A percentile compares a stretch with the other conserved stretches of the same genome.
Evolutionary conservation across 2,888 invertebrate species (phyloP).

Genomic region (Drosophila limbata): DNA sequence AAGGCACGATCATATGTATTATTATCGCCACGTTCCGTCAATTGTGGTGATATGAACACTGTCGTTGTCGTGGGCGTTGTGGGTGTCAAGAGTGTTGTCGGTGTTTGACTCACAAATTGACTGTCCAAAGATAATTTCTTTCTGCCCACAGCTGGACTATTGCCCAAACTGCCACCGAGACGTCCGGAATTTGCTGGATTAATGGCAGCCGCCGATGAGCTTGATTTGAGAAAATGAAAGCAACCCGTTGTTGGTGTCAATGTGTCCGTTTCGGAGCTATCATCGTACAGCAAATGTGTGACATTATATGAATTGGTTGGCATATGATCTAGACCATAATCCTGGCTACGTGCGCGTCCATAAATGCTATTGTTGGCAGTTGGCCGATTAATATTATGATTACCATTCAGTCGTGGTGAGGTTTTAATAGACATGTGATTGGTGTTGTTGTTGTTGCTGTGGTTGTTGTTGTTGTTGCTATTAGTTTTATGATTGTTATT

Average conservation of each 20-base stretch:
- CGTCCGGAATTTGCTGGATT: constrained; percentile 12
- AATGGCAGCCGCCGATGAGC: constrained; percentile 6
- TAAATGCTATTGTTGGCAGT: constrained; percentile 35
- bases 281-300: constrained; percentile 44
- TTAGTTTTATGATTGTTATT: constrained; percentile 31
- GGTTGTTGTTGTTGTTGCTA: constrained; percentile 28
- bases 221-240: constrained; percentile 1
- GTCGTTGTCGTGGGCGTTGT: constrained; percentile 14
- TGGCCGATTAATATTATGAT: constrained; percentile 20
- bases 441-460: constrained; percentile 40
- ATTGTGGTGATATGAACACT: constrained; percentile 10
- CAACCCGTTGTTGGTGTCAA: constrained; percentile 2
- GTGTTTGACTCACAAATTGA: constrained; percentile 48
- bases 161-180: constrained; percentile 75
- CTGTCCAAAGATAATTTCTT: constrained; percentile 85
- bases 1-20: constrained; percentile 85
- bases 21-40: constrained; percentile 72
- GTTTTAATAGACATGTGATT: constrained; percentile 47
- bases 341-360: constrained; percentile 80
- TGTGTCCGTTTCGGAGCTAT: constrained; percentile 75
- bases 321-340: constrained; percentile 80
- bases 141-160: constrained; percentile 80
- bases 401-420: constrained; percentile 58
- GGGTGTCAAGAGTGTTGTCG: neutral
- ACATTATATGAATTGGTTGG: constrained; percentile 30